Percentiles rank a stretch among this genome's conserved stretches.
These are phyloP conservation scores for Falco peregrinus DNA, from an alignment of 2,797 vertebrate genomes.

Conservation along the genomic window DNA sequence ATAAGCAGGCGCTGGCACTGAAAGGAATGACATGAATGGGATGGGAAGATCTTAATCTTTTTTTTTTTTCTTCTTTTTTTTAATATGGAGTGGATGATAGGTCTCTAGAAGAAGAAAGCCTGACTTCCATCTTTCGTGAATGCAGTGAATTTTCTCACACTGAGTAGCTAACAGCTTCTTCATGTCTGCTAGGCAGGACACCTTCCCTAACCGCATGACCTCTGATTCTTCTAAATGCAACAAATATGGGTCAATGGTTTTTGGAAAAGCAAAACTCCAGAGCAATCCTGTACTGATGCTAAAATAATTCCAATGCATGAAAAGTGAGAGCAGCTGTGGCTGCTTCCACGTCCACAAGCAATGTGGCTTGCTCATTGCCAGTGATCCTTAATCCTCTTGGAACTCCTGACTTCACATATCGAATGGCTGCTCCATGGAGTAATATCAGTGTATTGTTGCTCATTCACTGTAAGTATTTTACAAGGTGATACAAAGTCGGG, in stretches of 20 bases:
- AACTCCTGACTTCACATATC: conserved; percentile 54
- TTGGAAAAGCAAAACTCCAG: conserved; percentile 4
- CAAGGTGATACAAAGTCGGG: background rate
- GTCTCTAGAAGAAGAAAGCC: background rate
- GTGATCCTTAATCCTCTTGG: conserved; percentile 63
- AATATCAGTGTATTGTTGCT: conserved; percentile 37
- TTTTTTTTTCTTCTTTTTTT: background rate
- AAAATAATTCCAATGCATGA: conserved; percentile 45
- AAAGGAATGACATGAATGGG: background rate
- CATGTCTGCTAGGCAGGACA: background rate
- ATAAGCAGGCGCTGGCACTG: background rate
- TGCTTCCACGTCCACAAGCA: conserved; percentile 51
- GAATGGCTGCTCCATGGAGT: conserved; percentile 39
- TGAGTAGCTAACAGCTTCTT: background rate
- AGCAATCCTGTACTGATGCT: background rate
- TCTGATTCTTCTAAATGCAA: conserved; percentile 3
- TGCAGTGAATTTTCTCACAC: background rate
- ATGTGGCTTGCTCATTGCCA: conserved; percentile 6
- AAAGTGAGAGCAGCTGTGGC: conserved; percentile 66
- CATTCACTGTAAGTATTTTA: conserved; percentile 50
- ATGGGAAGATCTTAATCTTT: background rate
- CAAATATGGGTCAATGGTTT: conserved; percentile 41
- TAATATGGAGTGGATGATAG: background rate
- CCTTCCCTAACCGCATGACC: background rate
- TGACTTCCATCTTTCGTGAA: background rate